Base-by-base conservation (phyloP, 2,888 invertebrate genomes). In the Ametastegia equiseti region DNA sequence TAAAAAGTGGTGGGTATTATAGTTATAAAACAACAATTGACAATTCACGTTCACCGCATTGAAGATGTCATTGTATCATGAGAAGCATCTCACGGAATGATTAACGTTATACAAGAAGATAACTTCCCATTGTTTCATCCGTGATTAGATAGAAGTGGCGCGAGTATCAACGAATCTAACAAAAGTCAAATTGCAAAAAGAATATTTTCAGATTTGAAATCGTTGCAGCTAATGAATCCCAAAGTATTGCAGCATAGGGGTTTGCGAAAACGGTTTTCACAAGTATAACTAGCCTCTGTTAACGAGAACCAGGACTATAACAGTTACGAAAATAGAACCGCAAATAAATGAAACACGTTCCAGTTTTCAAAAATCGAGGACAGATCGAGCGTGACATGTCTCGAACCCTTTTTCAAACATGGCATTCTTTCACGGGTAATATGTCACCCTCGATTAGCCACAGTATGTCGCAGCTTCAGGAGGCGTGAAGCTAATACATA, bases 381-480 rank as follows among this genome's bases (percentile, higher is more conserved):
- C 33, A 75, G 54, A 75, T 75, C 78, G 60, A 78, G 78, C 60
- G 78, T 78, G 78, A 78, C 57, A 45, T 30, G 60, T 60, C 60
- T n/a, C 60, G 33, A 63, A 57, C 80, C 83, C 81, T 83, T 82
- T 45, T 54, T 54, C 67, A 67, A 80, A 82, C 65, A 77, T n/a
- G 15, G 36, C 78, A 57, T 78, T 63, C 63, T 78, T 60, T 4
- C 78, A 78, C 54, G 79, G 42, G 63, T 33, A 50, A 79, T 79
- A 33, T 81, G 71, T 81, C 73, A 73, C 65, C 63, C 50, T 50
- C 81, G 80, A 86, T 86, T 85, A 83, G 86, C 82, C 80, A 85
- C 87, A 87, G 86, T 85, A 86, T 87, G 87, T 84, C 80, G 65
- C 57, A 71, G 71, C 54, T 80, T 73, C 47, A 42, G 57, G 71